These are phyloP conservation scores for Melanerpes formicivorus DNA, from an alignment of 2,113 vertebrate genomes.

Conservation along the genomic window DNA sequence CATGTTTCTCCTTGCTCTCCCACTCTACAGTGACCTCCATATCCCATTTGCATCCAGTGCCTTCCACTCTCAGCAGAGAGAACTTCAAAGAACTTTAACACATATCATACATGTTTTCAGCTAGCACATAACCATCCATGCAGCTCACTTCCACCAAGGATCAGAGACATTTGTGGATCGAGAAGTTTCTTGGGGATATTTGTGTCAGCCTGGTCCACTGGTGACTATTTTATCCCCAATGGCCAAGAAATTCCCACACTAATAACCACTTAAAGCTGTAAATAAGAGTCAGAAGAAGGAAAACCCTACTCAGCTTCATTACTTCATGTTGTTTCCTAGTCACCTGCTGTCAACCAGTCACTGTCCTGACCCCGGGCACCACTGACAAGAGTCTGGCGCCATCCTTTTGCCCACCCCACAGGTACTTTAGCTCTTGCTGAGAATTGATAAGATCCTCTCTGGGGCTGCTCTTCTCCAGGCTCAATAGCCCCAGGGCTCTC, in stretches of 20 bases:
- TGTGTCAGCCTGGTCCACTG: background rate
- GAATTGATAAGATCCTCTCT: too few relatives aligned
- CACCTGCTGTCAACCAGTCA: background rate
- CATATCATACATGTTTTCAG: background rate
- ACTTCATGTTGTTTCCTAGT: background rate
- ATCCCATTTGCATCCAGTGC: background rate
- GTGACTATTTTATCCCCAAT: background rate
- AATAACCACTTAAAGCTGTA: background rate
- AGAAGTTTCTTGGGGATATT: background rate
- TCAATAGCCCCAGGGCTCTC: too few relatives aligned
- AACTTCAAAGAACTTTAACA: background rate
- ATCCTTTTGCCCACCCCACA: too few relatives aligned
- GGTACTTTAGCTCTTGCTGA: too few relatives aligned
- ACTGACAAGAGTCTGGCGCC: too few relatives aligned
- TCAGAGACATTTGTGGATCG: background rate
- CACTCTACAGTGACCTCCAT: background rate
- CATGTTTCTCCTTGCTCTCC: background rate
- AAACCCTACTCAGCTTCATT: fast-evolving
- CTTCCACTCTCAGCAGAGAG: background rate
- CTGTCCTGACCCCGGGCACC: too few relatives aligned
- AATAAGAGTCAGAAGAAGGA: background rate
- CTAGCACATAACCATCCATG: background rate
- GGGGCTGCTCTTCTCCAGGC: too few relatives aligned
- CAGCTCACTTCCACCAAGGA: background rate
- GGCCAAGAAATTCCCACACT: background rate